Evolutionary conservation across 2,797 vertebrate genomes (phyloP).

Genomic region (Linurgus olivaceus): DNA sequence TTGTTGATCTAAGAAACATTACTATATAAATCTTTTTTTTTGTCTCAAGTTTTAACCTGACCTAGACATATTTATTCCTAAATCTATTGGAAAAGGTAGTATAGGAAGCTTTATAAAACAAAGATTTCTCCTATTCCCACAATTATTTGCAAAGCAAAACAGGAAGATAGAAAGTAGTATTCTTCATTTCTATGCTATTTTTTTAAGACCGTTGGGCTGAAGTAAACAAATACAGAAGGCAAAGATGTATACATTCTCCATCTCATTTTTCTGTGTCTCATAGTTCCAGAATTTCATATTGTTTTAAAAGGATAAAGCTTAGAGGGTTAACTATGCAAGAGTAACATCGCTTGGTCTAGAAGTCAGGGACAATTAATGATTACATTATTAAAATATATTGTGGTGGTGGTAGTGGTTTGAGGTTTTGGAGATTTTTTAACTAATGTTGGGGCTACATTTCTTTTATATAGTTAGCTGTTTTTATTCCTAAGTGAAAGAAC

Average conservation of each 20-base stretch:
- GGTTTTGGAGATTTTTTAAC: not conserved
- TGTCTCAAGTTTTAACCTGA: not conserved
- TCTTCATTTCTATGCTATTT: not conserved
- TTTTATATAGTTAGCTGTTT: not conserved
- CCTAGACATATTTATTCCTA: not conserved
- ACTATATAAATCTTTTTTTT: not conserved
- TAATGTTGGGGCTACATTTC: not conserved
- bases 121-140: not conserved
- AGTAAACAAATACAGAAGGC: not conserved
- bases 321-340: not conserved
- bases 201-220: not conserved
- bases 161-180: not conserved
- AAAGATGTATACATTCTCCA: not conserved
- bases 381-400: not conserved
- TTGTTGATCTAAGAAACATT: not conserved
- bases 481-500: not conserved
- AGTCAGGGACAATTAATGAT: not conserved
- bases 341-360: not conserved
- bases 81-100: not conserved
- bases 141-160: not conserved
- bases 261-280: not conserved
- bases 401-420: not conserved
- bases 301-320: not conserved
- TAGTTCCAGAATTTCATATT: not conserved
- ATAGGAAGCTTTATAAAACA: not conserved